phyloP scores from a whole-genome alignment of 2,888 invertebrate species.

The Microplitis deprimator region DNA sequence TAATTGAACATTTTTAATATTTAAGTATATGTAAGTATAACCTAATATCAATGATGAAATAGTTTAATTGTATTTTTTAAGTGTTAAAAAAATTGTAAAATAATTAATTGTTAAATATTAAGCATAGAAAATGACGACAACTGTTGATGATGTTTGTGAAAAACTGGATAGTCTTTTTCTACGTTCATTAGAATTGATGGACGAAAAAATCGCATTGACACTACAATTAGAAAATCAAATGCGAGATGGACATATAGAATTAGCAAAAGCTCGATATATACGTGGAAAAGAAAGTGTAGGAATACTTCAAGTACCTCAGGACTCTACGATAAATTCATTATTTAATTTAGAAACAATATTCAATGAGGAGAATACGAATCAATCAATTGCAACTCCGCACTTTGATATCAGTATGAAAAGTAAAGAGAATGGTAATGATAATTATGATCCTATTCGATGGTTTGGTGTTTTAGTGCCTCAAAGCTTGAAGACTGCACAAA shows the following conservation, averaged over 20 bases:
- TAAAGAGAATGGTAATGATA: slow-evolving; percentile 63
- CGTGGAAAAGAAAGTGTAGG: slow-evolving; percentile 84
- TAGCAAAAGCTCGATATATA: slow-evolving; percentile 86
- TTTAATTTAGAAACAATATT: slow-evolving; percentile 66
- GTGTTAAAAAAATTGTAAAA: not conserved
- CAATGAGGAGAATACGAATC: slow-evolving; percentile 37
- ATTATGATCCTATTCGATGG: slow-evolving; percentile 84
- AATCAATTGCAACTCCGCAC: slow-evolving; percentile 52
- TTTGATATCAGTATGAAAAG: slow-evolving; percentile 64
- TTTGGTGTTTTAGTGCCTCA: slow-evolving; percentile 90
- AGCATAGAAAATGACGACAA: slow-evolving; percentile 52
- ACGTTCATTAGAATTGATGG: slow-evolving; percentile 80
- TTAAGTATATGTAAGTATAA: no score
- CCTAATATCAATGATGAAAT: no score
- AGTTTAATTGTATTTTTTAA: no score
- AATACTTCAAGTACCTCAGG: slow-evolving; percentile 80
- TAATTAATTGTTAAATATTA: slow-evolving; percentile 20
- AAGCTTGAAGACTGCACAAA: slow-evolving; percentile 82
- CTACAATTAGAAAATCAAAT: slow-evolving; percentile 80
- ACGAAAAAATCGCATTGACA: slow-evolving; percentile 80
- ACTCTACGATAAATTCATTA: slow-evolving; percentile 59
- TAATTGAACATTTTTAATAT: no score
- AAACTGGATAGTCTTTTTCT: slow-evolving; percentile 81
- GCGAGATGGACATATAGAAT: slow-evolving; percentile 80
- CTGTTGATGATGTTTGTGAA: slow-evolving; percentile 72